Conservation (phyloP, 2,113 vertebrate species). For the Notarius lentiginosus region DNA sequence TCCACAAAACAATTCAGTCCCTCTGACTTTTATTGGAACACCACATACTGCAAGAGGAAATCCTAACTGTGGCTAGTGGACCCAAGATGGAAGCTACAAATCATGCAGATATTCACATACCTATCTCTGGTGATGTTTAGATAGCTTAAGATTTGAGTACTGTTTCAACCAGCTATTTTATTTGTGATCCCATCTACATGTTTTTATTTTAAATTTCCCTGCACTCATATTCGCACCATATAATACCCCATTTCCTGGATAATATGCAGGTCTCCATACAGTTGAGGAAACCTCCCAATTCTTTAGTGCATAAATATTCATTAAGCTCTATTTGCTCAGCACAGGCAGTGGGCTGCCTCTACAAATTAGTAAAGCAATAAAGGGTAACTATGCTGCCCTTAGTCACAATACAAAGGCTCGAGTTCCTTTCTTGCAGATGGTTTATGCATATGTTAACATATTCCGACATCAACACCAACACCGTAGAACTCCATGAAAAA, state of each 20-base stretch:
- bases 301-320: background rate
- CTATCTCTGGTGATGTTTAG: background rate
- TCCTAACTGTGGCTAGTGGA: no score
- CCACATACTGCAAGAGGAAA: no score
- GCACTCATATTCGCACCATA: background rate
- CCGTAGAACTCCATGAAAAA: no score
- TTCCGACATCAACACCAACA: no score
- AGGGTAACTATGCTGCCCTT: background rate
- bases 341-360: background rate
- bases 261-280: background rate
- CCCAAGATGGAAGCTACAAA: no score
- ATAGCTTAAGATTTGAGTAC: background rate
- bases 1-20: no score
- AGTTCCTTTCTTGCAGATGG: no score
- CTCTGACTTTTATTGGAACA: no score
- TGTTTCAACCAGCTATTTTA: background rate
- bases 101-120: no score
- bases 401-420: no score
- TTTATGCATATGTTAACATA: no score
- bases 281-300: background rate
- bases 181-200: background rate
- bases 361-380: conserved; percentile 24
- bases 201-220: background rate
- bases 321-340: background rate
- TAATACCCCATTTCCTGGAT: background rate